These are phyloP conservation scores for Stegodyphus dumicola DNA, from an alignment of 1,140 invertebrate genomes.

Conservation along the genomic window DNA sequence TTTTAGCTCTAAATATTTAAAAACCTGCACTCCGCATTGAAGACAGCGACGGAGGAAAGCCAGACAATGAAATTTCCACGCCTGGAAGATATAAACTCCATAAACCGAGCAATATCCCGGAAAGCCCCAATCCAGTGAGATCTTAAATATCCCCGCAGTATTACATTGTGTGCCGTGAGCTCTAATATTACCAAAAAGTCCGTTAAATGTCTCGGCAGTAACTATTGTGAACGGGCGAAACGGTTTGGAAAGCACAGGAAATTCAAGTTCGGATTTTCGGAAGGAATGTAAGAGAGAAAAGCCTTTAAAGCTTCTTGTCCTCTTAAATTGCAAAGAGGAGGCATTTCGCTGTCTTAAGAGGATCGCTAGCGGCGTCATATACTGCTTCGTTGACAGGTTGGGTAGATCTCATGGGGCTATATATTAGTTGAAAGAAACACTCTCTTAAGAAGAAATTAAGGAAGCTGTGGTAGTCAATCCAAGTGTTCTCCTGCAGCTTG, in stretches of 20 bases:
- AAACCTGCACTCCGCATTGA: too few species aligned
- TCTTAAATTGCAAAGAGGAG: constrained; percentile 12
- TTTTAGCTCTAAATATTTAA: too few species aligned
- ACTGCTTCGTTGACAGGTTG: constrained; percentile 2
- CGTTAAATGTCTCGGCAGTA: constrained; percentile 16
- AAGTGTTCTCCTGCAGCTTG: too few species aligned
- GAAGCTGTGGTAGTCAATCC: too few species aligned
- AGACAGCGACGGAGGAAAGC: too few species aligned
- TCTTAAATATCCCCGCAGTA: background rate
- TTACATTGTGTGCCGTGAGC: background rate
- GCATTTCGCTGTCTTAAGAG: constrained; percentile 7
- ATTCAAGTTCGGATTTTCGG: background rate
- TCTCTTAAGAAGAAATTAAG: too few species aligned
- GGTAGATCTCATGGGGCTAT: background rate
- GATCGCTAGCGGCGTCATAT: constrained; percentile 16
- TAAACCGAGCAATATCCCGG: too few species aligned
- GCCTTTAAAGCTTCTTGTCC: constrained; percentile 1
- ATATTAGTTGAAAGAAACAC: background rate
- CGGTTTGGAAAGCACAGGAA: background rate
- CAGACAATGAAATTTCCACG: too few species aligned
- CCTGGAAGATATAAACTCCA: too few species aligned
- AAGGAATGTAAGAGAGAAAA: background rate
- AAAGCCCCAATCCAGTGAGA: background rate
- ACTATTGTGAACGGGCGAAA: constrained; percentile 15
- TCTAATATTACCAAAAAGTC: constrained; percentile 14